Evolutionary conservation across 2,113 vertebrate species (phyloP), one percentile per base, ranked within the genome.

Genomic region (Seriola quinqueradiata): DNA sequence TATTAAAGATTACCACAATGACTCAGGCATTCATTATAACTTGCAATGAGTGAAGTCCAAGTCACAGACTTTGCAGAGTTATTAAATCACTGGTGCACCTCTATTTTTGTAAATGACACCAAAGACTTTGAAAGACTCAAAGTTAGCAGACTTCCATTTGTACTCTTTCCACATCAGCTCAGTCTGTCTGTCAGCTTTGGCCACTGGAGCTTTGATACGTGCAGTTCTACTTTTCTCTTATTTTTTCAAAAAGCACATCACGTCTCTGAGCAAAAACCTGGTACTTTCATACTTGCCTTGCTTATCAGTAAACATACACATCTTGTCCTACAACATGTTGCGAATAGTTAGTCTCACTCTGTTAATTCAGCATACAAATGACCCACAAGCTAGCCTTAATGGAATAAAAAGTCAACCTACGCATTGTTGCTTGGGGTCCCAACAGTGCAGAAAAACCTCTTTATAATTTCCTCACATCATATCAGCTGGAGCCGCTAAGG

Each of bases 381-480:
- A 84, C 63, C 72, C 42, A 36, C 1, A 1, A 72, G 81, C 44
- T 32, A 57, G 58, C 3, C 63, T 67, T 82, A 44, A 79, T 60
- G 44, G 61, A 87, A 83, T 69, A 60, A 54, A 77, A 70, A 82
- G 76, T 61, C 75, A 78, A 79, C 86, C 67, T 75, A 79, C 21
- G n/a, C 81, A 61, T 73, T 73, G 83, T 79, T 76, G 66, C 66
- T 59, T 5, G 8, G 61, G 34, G 76, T 55, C 72, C 66, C 81
- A 14, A 54, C 25, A 59, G 73, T 28, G 44, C 58, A 32, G 19
- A 69, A 42, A 79, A 75, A 67, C 64, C 72, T 79, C 83, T 90
- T 87, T 78, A 79, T 67, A 82, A 25, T 87, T 73, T 82, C 55
- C 78, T 84, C 85, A 87, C 84, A 88, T 87, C 65, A 42, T 69